Evolutionary conservation across 1,140 invertebrate species (phyloP), one percentile per base, ranked within the genome.

Genomic region (Charaxes varanes): DNA sequence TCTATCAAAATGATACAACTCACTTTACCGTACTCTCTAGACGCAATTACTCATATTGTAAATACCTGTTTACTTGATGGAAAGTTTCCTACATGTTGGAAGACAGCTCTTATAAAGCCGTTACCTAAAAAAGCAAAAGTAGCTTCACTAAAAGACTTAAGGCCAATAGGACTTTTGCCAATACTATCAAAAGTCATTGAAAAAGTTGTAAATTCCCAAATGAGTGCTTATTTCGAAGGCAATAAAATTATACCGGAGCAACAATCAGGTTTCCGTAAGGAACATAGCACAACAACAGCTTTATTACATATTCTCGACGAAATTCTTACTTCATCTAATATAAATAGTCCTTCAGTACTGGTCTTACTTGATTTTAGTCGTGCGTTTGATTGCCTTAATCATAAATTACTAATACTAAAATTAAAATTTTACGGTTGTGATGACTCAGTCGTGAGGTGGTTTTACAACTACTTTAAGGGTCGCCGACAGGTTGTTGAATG

Each of bases 351-450:
- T 3, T 23, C 3, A n/a, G 7, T 23, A 4, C 10, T 23, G 7
- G 22, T 23, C 7, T 23, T 23, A 23, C 22, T n/a, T 3, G 22
- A 23, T 23, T 23, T n/a, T n/a, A 23, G 22, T 23, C 22, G 22
- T n/a, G 22, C 22, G 7, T 23, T 23, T 23, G 27, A 28, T 8
- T 15, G 27, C 13, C 27, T 28, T 6, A 28, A 28, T 28, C 27
- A 28, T 28, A 15, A 28, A 4, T 15, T 28, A 7, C n/a, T 28
- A 15, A 28, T 28, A 2, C 7, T 15, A 15, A 28, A 28, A 15
- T 15, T 28, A 4, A 2, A 7, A 15, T 7, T 28, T 6, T 28
- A 28, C 10, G 27, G 27, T 4, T 28, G 27, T 28, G 27, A 28
- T 28, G 27, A 28, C 2, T 3, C 27, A 3, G 27, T 28, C 3